These are phyloP conservation scores for Sminthopsis crassicaudata DNA, from an alignment of 2,113 vertebrate species.

Conservation along the genomic window DNA sequence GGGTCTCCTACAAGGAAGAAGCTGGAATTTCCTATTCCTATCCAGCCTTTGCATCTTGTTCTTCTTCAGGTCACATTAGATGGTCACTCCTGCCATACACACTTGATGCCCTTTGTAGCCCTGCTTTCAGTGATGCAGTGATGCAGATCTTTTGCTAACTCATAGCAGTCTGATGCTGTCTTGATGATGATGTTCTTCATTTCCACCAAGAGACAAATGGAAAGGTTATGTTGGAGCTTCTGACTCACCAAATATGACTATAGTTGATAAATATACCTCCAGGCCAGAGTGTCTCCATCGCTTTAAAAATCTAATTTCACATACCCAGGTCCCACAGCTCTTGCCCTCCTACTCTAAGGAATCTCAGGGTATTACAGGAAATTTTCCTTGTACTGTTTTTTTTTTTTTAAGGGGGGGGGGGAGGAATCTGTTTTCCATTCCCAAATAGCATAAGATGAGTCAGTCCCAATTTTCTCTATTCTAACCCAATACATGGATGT, in stretches of 20 bases:
- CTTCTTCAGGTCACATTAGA: not conserved
- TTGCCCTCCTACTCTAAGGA: not conserved
- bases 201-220: not conserved
- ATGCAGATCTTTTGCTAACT: not conserved
- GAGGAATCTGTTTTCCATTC: not conserved
- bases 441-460: not conserved
- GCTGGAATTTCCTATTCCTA: too few species aligned
- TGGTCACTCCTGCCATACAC: not conserved
- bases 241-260: not conserved
- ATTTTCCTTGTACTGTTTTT: not conserved
- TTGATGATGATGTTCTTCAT: not conserved
- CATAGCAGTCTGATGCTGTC: not conserved
- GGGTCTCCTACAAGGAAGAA: too few species aligned
- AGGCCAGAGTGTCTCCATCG: not conserved
- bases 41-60: too few species aligned
- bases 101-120: not conserved
- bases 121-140: not conserved
- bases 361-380: not conserved
- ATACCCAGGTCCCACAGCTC: not conserved
- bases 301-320: not conserved
- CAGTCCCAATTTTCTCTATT: not conserved
- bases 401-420: too few species aligned
- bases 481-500: not conserved
- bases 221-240: not conserved
- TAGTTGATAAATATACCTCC: not conserved